Percentiles rank a stretch among this genome's conserved stretches.
Conservation (phyloP, 2,888 invertebrate genomes). For the Trissoscelio sp. region DNA sequence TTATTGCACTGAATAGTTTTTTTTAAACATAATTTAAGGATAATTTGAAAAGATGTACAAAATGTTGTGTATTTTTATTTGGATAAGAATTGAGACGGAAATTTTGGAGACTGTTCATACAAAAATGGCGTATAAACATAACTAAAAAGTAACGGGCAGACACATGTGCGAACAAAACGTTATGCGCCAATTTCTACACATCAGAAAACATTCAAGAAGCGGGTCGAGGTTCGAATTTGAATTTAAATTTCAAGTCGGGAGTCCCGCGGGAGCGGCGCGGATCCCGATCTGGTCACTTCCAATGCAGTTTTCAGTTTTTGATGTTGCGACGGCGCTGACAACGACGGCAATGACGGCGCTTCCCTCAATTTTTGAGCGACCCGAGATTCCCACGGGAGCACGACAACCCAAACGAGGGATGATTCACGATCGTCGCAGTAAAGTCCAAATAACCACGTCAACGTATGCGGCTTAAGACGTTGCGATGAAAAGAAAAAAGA, state of each 20-base stretch:
- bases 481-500: conserved; percentile 58
- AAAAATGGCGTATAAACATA: not conserved
- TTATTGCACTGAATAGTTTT: no score
- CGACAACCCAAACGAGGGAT: conserved; percentile 74
- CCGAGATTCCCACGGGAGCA: conserved; percentile 73
- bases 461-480: conserved; percentile 73
- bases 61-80: no score
- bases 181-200: conserved; percentile 74
- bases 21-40: no score
- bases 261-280: conserved; percentile 72
- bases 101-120: not conserved
- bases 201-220: conserved; percentile 70
- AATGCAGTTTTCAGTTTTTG: conserved; percentile 80
- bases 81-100: no score
- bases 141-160: not conserved
- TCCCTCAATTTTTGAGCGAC: conserved; percentile 82
- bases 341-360: conserved; percentile 71
- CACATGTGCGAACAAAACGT: conserved; percentile 72
- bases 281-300: conserved; percentile 82
- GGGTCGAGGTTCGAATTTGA: conserved; percentile 76
- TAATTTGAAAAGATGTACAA: no score
- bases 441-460: conserved; percentile 80
- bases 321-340: conserved; percentile 67
- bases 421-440: conserved; percentile 74
- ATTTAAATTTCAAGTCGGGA: conserved; percentile 80